Evolutionary conservation across 2,888 invertebrate genomes (phyloP).

Genomic region (Orthosia gracilis): DNA sequence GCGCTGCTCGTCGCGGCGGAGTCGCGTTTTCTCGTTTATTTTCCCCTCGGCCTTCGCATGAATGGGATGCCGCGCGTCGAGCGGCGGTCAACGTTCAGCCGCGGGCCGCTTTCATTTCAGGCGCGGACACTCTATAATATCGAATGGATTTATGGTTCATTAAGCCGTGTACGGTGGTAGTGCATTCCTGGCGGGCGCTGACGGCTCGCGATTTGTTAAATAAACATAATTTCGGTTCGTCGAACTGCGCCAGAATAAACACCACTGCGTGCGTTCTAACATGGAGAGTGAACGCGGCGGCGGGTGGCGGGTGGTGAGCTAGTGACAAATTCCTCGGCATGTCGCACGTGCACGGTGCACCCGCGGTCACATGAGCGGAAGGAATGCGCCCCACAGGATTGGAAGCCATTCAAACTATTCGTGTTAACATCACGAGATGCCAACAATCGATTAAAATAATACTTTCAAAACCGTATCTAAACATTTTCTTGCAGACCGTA

Average conservation of each 20-base stretch:
- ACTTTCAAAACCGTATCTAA: constrained; percentile 31
- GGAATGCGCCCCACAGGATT: constrained; percentile 74
- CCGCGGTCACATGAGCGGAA: constrained; percentile 74
- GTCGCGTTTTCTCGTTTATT: constrained; percentile 79
- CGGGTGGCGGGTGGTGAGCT: constrained; percentile 71
- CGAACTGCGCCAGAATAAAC: constrained; percentile 80
- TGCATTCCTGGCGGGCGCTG: constrained; percentile 67
- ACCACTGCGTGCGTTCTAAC: constrained; percentile 73
- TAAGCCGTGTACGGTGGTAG: constrained; percentile 70
- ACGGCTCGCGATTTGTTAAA: constrained; percentile 75
- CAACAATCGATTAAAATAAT: constrained; percentile 55
- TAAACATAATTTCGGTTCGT: constrained; percentile 79
- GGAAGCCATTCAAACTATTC: constrained; percentile 74
- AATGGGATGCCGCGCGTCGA: constrained; percentile 80
- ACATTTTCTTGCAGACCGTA: constrained; percentile 20
- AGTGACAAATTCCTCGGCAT: constrained; percentile 79
- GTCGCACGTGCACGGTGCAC: constrained; percentile 67
- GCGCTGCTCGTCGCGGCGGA: constrained; percentile 67
- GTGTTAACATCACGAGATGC: constrained; percentile 55
- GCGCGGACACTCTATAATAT: constrained; percentile 80
- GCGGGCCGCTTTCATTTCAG: constrained; percentile 73
- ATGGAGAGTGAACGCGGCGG: constrained; percentile 83
- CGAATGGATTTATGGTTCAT: constrained; percentile 84
- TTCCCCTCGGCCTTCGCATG: constrained; percentile 85
- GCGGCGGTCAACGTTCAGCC: constrained; percentile 76